Evolutionary conservation across 2,888 invertebrate genomes (phyloP).

Genomic region (Tipula confusa): DNA sequence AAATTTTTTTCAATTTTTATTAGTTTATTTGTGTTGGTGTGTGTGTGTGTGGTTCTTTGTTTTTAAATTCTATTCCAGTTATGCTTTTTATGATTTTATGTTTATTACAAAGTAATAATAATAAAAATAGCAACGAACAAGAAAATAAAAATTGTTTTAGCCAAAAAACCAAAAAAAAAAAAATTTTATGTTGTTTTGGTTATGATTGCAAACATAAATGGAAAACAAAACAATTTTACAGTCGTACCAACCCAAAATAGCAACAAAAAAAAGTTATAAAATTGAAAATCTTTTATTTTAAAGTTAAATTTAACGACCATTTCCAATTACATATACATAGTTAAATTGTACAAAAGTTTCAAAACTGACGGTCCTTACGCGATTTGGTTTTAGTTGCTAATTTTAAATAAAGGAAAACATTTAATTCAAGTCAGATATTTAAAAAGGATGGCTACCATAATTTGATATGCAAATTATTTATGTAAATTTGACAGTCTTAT

Average conservation of each 20-base stretch:
- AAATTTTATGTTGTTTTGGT: background rate
- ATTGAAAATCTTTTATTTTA: background rate
- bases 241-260: no score
- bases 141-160: background rate
- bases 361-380: background rate
- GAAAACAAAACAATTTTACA: no score
- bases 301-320: background rate
- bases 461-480: no score
- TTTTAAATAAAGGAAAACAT: no score
- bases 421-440: no score
- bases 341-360: background rate
- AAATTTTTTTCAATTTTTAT: background rate
- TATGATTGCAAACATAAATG: background rate
- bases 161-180: background rate
- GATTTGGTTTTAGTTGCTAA: no score
- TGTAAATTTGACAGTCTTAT: no score
- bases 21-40: background rate
- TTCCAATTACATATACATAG: background rate
- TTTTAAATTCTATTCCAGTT: background rate
- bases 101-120: constrained; percentile 25
- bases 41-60: no score
- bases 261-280: background rate
- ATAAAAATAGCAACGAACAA: background rate
- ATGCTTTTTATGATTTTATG: constrained; percentile 6
- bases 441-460: no score